Percentiles rank a stretch among this genome's conserved stretches.
These are phyloP conservation scores for Nycticebus coucang DNA, from an alignment of 2,113 vertebrate genomes.

Conservation along the genomic window DNA sequence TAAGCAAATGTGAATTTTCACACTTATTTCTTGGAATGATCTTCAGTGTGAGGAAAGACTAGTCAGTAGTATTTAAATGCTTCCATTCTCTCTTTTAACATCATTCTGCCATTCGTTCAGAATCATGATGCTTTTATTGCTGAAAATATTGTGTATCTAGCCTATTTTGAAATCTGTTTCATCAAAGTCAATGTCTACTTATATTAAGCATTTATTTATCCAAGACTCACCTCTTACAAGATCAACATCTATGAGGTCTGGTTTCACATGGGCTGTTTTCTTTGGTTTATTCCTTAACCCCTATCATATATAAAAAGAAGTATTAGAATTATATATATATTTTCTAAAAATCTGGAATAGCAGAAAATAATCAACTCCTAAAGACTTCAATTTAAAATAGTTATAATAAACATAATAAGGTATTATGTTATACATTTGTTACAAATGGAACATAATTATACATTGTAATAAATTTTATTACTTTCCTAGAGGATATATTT, in stretches of 20 bases:
- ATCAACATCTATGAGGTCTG: slow-evolving; percentile 99
- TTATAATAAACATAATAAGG: slow-evolving; percentile 23
- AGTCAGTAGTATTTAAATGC: neutral
- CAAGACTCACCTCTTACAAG: slow-evolving; percentile 94
- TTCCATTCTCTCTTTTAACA: neutral
- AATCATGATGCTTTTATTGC: neutral
- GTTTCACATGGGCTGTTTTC: slow-evolving; percentile 99
- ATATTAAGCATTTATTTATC: slow-evolving; percentile 37
- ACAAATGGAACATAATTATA: slow-evolving; percentile 30
- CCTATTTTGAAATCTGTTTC: neutral
- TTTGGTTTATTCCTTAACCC: slow-evolving; percentile 99
- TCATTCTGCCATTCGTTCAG: neutral
- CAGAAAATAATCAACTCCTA: slow-evolving; percentile 48
- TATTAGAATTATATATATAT: slow-evolving; percentile 58
- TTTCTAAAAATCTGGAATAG: neutral
- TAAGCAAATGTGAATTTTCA: neutral
- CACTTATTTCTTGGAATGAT: slow-evolving; percentile 22
- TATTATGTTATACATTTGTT: neutral
- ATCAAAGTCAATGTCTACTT: neutral
- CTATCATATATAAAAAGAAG: slow-evolving; percentile 84
- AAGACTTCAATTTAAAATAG: slow-evolving; percentile 25
- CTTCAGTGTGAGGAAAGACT: neutral
- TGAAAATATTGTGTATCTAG: neutral
- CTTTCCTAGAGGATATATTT: slow-evolving; percentile 26
- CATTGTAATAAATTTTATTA: slow-evolving; percentile 6